These are phyloP conservation scores for Pogonocherus hispidulus DNA, from an alignment of 2,888 invertebrate species.

Conservation along the genomic window DNA sequence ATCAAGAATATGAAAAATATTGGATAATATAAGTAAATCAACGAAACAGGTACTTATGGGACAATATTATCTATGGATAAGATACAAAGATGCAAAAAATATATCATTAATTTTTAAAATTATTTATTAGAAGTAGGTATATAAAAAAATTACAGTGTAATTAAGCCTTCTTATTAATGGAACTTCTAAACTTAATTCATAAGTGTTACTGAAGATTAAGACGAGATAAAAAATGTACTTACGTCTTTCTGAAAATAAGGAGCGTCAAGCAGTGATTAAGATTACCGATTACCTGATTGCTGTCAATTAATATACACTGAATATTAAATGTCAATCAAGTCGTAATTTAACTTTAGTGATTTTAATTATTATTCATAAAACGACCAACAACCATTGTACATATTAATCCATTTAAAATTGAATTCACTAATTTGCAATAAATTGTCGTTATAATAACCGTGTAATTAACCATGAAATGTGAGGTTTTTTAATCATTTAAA, in stretches of 20 bases:
- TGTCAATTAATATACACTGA: conserved; percentile 1
- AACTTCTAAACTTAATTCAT: not conserved
- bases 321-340: conserved; percentile 12
- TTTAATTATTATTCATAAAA: conserved; percentile 14
- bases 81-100: too few species aligned
- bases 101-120: too few species aligned
- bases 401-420: conserved; percentile 4
- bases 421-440: conserved; percentile 19
- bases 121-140: too few species aligned
- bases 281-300: not conserved
- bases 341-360: conserved; percentile 3
- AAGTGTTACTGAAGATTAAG: not conserved
- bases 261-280: not conserved
- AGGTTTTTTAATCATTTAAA: conserved; percentile 21
- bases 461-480: conserved; percentile 27
- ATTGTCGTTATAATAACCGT: conserved; percentile 14
- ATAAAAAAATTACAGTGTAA: not conserved
- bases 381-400: not conserved
- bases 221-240: not conserved
- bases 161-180: not conserved
- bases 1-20: too few species aligned
- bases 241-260: not conserved
- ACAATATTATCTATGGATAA: too few species aligned
- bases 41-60: too few species aligned
- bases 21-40: too few species aligned